phyloP scores from a whole-genome alignment of 2,797 vertebrate species.

The Ctenochaetus hawaiiensis region DNA sequence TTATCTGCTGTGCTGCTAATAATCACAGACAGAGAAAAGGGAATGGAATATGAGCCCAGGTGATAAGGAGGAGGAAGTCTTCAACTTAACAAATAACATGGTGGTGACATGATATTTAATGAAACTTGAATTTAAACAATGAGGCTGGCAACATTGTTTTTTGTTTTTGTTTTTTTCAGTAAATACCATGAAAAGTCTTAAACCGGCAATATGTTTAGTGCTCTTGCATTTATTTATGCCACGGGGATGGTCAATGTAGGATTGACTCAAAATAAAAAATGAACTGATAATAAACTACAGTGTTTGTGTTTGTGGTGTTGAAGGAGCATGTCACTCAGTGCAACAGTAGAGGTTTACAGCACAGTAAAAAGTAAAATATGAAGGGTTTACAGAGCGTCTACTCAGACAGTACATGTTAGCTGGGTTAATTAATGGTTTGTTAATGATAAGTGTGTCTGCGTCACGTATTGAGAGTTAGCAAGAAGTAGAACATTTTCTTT shows the following conservation, averaged over 20 bases:
- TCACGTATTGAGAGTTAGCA: neutral
- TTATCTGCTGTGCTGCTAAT: slow-evolving; percentile 16
- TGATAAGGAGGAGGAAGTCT: slow-evolving; percentile 68
- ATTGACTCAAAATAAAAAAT: neutral
- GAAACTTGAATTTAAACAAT: neutral
- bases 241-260: neutral
- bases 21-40: slow-evolving; percentile 36
- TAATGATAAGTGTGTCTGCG: neutral
- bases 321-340: neutral
- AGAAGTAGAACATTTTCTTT: neutral
- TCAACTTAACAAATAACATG: slow-evolving; percentile 68
- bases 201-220: neutral
- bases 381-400: neutral
- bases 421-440: neutral
- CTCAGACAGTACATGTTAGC: neutral
- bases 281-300: too few relatives aligned
- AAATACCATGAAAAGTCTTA: neutral
- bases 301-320: neutral
- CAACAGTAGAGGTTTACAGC: neutral
- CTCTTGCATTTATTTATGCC: too few relatives aligned
- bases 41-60: slow-evolving; percentile 71
- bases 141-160: neutral
- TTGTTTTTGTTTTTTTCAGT: too few relatives aligned
- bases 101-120: slow-evolving; percentile 64
- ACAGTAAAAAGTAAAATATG: neutral